Evolutionary conservation across 2,888 invertebrate genomes (phyloP), one percentile per base, ranked within the genome.

Genomic region (Acanthopleura granulata): DNA sequence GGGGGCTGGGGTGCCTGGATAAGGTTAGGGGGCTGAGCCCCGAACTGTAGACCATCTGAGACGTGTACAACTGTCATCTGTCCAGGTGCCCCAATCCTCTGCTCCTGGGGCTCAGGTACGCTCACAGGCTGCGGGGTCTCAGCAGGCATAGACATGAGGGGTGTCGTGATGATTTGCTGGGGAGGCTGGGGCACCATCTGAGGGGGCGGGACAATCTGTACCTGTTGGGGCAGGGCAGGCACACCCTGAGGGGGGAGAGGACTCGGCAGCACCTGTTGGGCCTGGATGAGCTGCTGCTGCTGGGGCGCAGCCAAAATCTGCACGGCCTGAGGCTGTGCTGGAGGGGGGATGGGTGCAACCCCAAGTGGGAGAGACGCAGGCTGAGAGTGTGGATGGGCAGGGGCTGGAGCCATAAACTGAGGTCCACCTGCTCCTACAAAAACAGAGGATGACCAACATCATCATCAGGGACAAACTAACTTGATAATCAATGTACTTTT

Each of bases 111-210:
- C 66, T 77, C 74, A n/a, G 74, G 74, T 30, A 69, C 70, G 74
- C 76, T 78, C 22, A 75, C 77, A 72, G 79, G 79, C 15, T 76
- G 78, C 16, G 75, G 78, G n/a, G 75, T 51, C 62, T 74, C 77
- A 16, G 66, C 78, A 74, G 77, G 78, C 71, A 76, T 76, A 69
- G 79, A 73, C 25, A 75, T 74, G 22, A 30, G 25, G 50, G 51
- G 27, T 49, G 62, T 30, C 30, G 74, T 30, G 25, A 30, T 70
- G 30, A 72, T 70, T 3, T 72, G 30, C 30, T 72, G 78, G 30
- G 74, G 78, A 29, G 49, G 50, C 27, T 49, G 72, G 12, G 72
- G 50, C 25, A 72, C 50, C 50, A 27, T 49, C 72, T 72, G 72
- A 1, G 25, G 50, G 18, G 49, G 51, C 29, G 22, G 72, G 18